These are phyloP conservation scores for Drosophila percnosoma DNA, from an alignment of 2,888 invertebrate species.

Conservation along the genomic window DNA sequence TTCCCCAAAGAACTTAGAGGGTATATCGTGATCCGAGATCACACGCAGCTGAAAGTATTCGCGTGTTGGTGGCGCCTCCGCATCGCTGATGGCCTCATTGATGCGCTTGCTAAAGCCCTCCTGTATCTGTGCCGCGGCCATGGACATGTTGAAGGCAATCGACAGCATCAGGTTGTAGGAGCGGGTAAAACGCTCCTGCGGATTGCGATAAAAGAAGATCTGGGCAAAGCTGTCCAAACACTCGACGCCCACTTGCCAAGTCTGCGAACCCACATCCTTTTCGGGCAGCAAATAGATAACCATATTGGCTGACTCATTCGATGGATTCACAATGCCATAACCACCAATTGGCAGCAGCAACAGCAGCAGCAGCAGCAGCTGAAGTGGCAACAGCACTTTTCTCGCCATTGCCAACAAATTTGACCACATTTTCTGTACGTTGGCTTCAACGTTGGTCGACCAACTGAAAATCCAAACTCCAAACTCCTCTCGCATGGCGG, in stretches of 20 bases:
- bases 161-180: conserved; percentile 79
- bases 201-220: conserved; percentile 71
- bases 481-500: conserved; percentile 15
- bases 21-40: conserved; percentile 62
- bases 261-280: conserved; percentile 68
- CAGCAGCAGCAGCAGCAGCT: conserved; percentile 14
- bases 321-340: conserved; percentile 72
- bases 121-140: conserved; percentile 83
- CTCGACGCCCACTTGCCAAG: conserved; percentile 80
- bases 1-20: conserved; percentile 47
- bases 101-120: conserved; percentile 75
- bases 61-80: background rate
- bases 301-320: conserved; percentile 73
- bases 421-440: conserved; percentile 43
- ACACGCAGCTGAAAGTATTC: conserved; percentile 75
- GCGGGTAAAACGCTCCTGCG: conserved; percentile 65
- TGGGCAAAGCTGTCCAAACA: conserved; percentile 77
- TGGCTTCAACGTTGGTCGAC: conserved; percentile 35
- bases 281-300: conserved; percentile 75
- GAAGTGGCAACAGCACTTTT: background rate
- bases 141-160: conserved; percentile 78
- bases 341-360: conserved; percentile 15
- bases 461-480: conserved; percentile 43
- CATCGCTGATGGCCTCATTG: conserved; percentile 72
- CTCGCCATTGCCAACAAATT: conserved; percentile 7